phyloP scores from a whole-genome alignment of 2,888 invertebrate genomes.

The Elysia crispata region DNA sequence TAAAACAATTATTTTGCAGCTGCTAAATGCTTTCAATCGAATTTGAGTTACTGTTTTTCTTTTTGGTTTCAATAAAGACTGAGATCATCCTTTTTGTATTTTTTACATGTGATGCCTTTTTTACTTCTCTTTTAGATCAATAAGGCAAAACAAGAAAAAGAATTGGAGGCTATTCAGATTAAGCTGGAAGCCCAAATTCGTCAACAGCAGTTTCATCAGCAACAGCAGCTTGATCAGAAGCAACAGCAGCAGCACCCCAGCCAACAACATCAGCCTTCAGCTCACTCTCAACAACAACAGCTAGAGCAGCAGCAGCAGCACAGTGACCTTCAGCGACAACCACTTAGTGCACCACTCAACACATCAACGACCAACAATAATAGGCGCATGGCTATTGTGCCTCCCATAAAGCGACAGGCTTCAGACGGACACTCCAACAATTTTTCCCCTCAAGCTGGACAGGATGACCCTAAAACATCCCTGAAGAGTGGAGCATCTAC shows the following conservation, averaged over 20 bases:
- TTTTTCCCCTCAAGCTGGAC: conserved; percentile 13
- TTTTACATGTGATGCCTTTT: too few species aligned
- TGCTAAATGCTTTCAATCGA: too few species aligned
- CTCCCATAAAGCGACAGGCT: conserved; percentile 46
- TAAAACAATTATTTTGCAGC: too few species aligned
- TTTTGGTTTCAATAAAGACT: too few species aligned
- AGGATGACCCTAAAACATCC: not conserved
- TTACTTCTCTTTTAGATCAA: conserved; percentile 33
- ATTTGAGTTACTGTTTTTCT: too few species aligned
- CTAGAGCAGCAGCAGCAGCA: conserved; percentile 23
- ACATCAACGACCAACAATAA: conserved; percentile 40
- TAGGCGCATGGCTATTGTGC: conserved; percentile 50
- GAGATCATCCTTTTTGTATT: too few species aligned
- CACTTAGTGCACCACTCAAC: conserved; percentile 11
- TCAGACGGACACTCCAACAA: conserved; percentile 32
- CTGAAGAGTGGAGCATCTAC: not conserved
- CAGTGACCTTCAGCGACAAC: conserved; percentile 29
- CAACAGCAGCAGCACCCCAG: not conserved
- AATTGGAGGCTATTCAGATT: conserved; percentile 35
- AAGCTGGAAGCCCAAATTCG: conserved; percentile 45
- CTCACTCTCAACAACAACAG: conserved; percentile 12
- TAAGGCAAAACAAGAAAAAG: conserved; percentile 46
- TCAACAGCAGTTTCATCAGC: conserved; percentile 21
- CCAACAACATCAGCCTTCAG: not conserved
- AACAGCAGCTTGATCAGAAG: conserved; percentile 11